Evolutionary conservation across 2,888 invertebrate genomes (phyloP), one percentile per base, ranked within the genome.

Genomic region (Rhingia campestris): DNA sequence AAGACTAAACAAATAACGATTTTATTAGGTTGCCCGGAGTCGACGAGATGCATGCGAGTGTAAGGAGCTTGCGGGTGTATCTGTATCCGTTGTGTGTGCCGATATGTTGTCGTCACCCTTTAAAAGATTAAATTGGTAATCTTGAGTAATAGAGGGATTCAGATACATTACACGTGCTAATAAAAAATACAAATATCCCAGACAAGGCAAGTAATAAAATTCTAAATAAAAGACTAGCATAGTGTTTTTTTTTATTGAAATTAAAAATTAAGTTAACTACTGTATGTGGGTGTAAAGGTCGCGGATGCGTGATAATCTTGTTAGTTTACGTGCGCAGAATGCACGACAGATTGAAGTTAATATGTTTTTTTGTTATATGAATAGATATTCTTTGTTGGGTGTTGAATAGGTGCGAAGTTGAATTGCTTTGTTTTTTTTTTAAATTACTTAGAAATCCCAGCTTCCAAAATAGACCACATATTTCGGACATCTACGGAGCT

Each of bases 161-260:
- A 43, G 43, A 61, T 37, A 37, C 45, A 61, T 39, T 59, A 61
- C 32, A 51, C 54, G 41, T 32, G 32, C 53, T 49, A 37, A 80
- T 80, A 80, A 80, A 22, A 22, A 66, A 81, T 64, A 6, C 43
- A 51, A 49, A 37, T 51, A 56, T 54, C 14, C 47, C 14, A 22
- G 47, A 47, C 22, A 69, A 84, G 69, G 22, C 47, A 53, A 53
- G 74, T 69, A 74, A 79, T 84, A 79, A 84, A 79, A 74, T 84
- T 76, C 22, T 53, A 49, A 64, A 63, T 53, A n/a, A 12, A 49
- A 49, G 37, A 67, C 35, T 49, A 47, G 47, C 43, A 39, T 22
- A 45, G 6, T 32, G 4, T 39, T 6, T 37, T 61, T 69, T 47
- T 69, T 69, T 47, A 45, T 69, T 76, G 54, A 7, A n/a, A 54